Base-by-base conservation (phyloP, 1,140 invertebrate genomes). In the Drosophila hydei region DNA sequence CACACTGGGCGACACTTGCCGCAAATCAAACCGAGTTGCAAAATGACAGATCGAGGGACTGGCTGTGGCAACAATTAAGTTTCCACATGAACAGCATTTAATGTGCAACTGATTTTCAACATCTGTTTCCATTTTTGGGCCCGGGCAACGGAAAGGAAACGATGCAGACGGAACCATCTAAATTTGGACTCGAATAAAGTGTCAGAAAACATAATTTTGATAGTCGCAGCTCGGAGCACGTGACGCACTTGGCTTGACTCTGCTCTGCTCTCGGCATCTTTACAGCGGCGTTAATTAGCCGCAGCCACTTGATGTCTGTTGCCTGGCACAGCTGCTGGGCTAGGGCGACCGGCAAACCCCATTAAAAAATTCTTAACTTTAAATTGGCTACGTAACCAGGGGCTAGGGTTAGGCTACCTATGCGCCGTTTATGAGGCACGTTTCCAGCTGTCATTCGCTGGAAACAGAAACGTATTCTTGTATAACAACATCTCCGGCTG, bases 51-150 rank as follows among this genome's bases (percentile, higher is more conserved):
- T 77, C 70, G 71, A 58, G 60, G 40, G 60, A 71, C 40, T 51
- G 47, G 50, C 14, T 79, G 79, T 78, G 81, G 83, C 79, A 80
- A 84, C 83, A 90, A 90, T 84, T 88, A 90, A 88, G 75, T 90
- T 90, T 90, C 88, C 88, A 88, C 88, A 90, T 88, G 88, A 90
- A 67, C 72, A 72, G 79, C 64, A 62, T 85, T 90, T 90, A 84
- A 90, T 90, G 81, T 90, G 79, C 81, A 79, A 77, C 87, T 90
- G 88, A 90, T 90, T 90, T 84, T 75, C 81, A 80, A 90, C 88
- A 90, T 90, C 88, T 90, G 88, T 76, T 90, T 90, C 84, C 77
- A 90, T 88, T 90, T 90, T 90, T 74, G 50, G 65, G 65, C 8
- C 18, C 16, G 58, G 50, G 65, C 81, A 85, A 59, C 81, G 77